phyloP scores from a whole-genome alignment of 2,797 vertebrate genomes.

The Malacoraja senta region DNA sequence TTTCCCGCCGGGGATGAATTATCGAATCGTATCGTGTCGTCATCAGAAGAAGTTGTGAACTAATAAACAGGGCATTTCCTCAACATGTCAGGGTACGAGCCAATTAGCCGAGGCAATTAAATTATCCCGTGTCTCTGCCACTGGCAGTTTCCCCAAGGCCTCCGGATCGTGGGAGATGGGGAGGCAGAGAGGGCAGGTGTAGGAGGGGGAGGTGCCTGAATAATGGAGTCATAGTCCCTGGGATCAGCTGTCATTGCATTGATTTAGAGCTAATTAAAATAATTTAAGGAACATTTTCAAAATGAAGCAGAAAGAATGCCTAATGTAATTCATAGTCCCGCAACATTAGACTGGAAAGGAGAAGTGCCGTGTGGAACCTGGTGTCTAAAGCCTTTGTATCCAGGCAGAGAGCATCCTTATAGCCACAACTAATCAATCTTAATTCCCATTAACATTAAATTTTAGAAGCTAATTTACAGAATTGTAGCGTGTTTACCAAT shows the following conservation, averaged over 20 bases:
- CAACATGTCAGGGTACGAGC: slow-evolving; percentile 22
- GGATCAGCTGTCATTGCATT: neutral
- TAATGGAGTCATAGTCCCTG: slow-evolving; percentile 5
- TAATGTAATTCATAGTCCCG: slow-evolving; percentile 1
- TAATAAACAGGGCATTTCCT: slow-evolving; percentile 23
- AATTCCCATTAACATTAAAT: neutral
- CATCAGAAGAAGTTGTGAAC: neutral
- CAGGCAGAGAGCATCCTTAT: neutral
- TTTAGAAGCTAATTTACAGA: neutral
- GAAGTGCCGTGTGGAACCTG: neutral
- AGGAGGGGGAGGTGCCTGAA: slow-evolving; percentile 19
- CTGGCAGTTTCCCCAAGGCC: neutral
- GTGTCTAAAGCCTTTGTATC: neutral
- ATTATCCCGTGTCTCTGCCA: slow-evolving; percentile 22
- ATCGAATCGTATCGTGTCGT: too few species aligned
- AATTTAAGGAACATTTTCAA: slow-evolving; percentile 26
- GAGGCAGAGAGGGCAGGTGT: slow-evolving; percentile 16
- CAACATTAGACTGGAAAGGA: slow-evolving; percentile 1
- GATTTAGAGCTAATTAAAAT: slow-evolving; percentile 27
- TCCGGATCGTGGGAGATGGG: neutral
- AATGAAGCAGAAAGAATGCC: slow-evolving; percentile 23
- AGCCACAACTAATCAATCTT: neutral
- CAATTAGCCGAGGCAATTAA: slow-evolving; percentile 36
- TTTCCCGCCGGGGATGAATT: too few species aligned
- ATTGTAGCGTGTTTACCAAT: neutral